Base-by-base conservation (phyloP, 2,888 invertebrate genomes). In the Rotaria macrura region DNA sequence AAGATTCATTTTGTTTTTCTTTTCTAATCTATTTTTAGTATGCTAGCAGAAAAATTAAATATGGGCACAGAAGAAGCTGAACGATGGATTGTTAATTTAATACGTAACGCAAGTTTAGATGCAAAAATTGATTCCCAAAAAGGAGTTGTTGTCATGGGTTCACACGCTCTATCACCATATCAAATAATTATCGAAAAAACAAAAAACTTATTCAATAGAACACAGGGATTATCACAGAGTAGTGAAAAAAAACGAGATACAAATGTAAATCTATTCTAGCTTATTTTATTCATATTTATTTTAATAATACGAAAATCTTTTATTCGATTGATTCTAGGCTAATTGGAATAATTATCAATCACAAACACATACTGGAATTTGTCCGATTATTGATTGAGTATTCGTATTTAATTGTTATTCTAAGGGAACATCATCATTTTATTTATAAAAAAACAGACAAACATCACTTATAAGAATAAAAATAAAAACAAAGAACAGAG, bases 101-200 rank as follows among this genome's bases (percentile, higher is more conserved):
- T 99, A 89, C 94, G 99, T 88, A 97, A 97, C 91, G 98, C 99
- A 55, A 94, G 97, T 72, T 92, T 99, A 85, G 98, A 99, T 92
- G 99, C 99, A 0, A 99, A 99, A 92, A 98, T 99, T 88, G 99
- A 99, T 92, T 99, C 98, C 3, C 92, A 92, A 88, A 88, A 92
- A 90, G 98, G 98, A 2, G 97, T 98, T 91, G 99, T 99, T 85
- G 97, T 99, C 85, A 99, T 99, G 99, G 98, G 98, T 49, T 96
- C 97, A 38, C 97, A 98, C 90, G 96, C 97, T 0, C 93, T 96
- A 85, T 98, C 97, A 54, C 98, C 99, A 0, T 99, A 99, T 91
- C 98, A 98, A 90, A 92, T 92, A 89, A 93, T 99, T 65, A 96
- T 99, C 88, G 99, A 99, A 91, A 96, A 98, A 92, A 96, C 97